Conservation (phyloP, 1,140 invertebrate species). For the Drosophila kurseongensis region DNA sequence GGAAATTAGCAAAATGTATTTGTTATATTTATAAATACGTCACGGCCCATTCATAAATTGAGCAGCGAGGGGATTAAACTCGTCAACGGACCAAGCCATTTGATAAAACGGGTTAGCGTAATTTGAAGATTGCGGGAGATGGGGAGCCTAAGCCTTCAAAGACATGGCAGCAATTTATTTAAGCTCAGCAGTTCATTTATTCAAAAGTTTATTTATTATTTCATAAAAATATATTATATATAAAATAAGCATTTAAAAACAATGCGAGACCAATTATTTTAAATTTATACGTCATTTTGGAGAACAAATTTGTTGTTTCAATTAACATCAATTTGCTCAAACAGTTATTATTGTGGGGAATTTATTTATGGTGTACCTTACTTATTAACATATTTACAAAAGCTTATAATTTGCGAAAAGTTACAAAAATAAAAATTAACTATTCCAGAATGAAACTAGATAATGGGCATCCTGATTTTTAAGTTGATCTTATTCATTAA, state of each 20-base stretch:
- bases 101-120: conserved; percentile 34
- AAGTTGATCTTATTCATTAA: not conserved
- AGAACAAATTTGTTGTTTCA: not conserved
- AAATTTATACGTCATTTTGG: not conserved
- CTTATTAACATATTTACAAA: conserved; percentile 5
- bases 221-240: not conserved
- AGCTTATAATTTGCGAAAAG: not conserved
- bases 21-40: conserved; percentile 45
- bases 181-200: conserved; percentile 19
- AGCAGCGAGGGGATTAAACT: conserved; percentile 30
- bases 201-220: not conserved
- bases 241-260: not conserved
- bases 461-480: no score
- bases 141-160: conserved; percentile 28
- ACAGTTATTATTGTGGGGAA: not conserved
- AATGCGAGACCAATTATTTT: not conserved
- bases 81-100: conserved; percentile 14
- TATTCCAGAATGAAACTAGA: not conserved
- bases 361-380: not conserved
- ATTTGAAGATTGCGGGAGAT: not conserved
- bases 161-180: conserved; percentile 15
- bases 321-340: not conserved
- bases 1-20: conserved; percentile 41
- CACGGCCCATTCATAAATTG: conserved; percentile 47
- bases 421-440: no score